These are phyloP conservation scores for Poecile atricapillus DNA, from an alignment of 2,113 vertebrate species.

Conservation along the genomic window DNA sequence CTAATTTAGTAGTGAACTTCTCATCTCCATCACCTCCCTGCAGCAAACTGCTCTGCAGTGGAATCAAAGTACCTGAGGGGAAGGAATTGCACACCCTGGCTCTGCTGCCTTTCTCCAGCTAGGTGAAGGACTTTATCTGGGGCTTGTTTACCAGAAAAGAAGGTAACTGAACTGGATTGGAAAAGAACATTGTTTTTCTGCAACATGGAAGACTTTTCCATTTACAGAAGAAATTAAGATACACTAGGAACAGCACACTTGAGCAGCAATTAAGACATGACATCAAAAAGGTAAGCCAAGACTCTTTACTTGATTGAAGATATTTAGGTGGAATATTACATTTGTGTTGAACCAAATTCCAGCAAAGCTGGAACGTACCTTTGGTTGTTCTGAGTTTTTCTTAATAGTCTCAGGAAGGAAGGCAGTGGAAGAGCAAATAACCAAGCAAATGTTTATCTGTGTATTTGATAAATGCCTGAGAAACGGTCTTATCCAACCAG, in stretches of 20 bases:
- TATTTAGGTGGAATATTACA: background rate
- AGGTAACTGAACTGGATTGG: background rate
- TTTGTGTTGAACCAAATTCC: background rate
- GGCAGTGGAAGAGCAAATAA: background rate
- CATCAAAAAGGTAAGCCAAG: constrained; percentile 29
- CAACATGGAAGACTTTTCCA: background rate
- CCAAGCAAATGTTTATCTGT: background rate
- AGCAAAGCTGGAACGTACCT: background rate
- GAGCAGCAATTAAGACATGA: background rate
- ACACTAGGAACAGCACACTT: background rate
- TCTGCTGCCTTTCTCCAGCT: background rate
- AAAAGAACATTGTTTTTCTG: background rate
- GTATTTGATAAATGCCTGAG: constrained; percentile 5
- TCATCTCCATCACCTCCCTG: background rate
- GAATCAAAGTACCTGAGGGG: background rate
- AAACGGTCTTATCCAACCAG: background rate
- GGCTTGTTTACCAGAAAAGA: background rate
- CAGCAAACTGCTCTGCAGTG: background rate
- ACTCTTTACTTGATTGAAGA: background rate
- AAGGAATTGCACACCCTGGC: background rate
- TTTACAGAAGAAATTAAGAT: background rate
- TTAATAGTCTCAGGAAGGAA: background rate
- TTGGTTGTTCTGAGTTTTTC: background rate
- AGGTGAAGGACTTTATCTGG: background rate
- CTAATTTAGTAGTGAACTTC: background rate